A percentile compares a stretch with the other conserved stretches of the same genome.
Evolutionary conservation across 2,888 invertebrate species (phyloP).

Genomic region (Loripinus fragilis): DNA sequence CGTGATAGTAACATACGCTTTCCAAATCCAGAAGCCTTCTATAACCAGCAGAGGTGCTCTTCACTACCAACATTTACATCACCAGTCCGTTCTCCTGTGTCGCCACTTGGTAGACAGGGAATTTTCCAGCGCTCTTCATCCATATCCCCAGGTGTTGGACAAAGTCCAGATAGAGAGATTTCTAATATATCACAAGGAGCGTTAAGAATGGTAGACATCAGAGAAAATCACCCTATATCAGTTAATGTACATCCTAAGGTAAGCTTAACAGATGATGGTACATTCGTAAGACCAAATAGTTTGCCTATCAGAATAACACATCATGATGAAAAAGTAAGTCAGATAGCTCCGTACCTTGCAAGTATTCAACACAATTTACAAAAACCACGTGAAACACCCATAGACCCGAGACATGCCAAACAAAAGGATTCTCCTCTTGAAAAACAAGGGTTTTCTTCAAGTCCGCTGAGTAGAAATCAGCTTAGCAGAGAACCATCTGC

Average conservation of each 20-base stretch:
- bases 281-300: conserved; percentile 6
- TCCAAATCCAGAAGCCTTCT: not conserved
- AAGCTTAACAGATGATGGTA: not conserved
- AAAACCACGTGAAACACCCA: conserved; percentile 40
- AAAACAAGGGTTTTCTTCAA: conserved; percentile 10
- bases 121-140: conserved; percentile 43
- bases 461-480: not conserved
- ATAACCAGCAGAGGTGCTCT: conserved; percentile 23
- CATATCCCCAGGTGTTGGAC: conserved; percentile 49
- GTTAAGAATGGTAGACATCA: conserved; percentile 21
- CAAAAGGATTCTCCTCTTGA: not conserved
- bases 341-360: conserved; percentile 41
- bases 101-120: conserved; percentile 19
- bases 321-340: conserved; percentile 22
- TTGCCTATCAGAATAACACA: not conserved
- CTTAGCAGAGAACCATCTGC: conserved; percentile 49
- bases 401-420: not conserved
- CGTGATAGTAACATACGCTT: conserved; percentile 14
- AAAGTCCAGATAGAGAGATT: conserved; percentile 16
- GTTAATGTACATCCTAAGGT: conserved; percentile 27
- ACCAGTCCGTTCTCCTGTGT: conserved; percentile 20
- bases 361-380: conserved; percentile 57
- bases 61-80: conserved; percentile 40
- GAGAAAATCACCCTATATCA: conserved; percentile 42
- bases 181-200: conserved; percentile 28